Evolutionary conservation across 2,113 vertebrate species (phyloP).

Genomic region (Lucifuga dentata): DNA sequence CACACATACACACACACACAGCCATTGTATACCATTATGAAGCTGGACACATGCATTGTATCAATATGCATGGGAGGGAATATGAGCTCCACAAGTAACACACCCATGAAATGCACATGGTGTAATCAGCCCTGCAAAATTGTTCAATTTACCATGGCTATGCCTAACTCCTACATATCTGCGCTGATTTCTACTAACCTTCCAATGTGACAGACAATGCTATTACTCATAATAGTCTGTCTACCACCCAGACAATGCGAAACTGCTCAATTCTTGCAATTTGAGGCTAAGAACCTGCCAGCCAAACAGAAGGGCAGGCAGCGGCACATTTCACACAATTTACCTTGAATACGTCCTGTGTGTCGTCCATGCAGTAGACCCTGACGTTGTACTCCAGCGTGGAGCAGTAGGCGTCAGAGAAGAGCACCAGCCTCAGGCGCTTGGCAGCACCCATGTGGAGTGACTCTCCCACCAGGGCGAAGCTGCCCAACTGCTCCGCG

Average conservation of each 20-base stretch:
- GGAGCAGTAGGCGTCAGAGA: conserved; percentile 92
- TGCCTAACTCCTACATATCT: conserved; percentile 20
- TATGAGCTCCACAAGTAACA: conserved; percentile 38
- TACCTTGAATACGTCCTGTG: conserved; percentile 96
- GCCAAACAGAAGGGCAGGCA: conserved; percentile 20
- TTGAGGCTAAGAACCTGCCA: conserved; percentile 18
- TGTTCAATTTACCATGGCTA: conserved; percentile 53
- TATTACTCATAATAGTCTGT: conserved; percentile 38
- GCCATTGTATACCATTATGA: conserved; percentile 14
- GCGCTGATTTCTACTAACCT: conserved; percentile 13
- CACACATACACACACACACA: conserved; percentile 28
- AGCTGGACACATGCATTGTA: conserved; percentile 37
- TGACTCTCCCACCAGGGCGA: conserved; percentile 95
- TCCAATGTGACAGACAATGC: conserved; percentile 39
- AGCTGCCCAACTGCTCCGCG: conserved; percentile 96
- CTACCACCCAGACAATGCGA: conserved; percentile 42
- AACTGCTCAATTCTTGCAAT: conserved; percentile 1
- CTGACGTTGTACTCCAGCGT: conserved; percentile 97
- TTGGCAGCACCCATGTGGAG: conserved; percentile 96
- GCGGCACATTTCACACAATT: background rate
- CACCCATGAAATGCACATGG: conserved; percentile 22
- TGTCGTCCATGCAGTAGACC: conserved; percentile 97
- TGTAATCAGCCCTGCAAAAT: conserved; percentile 42
- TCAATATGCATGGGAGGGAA: background rate
- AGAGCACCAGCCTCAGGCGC: conserved; percentile 95